Base-by-base conservation (phyloP, 1,140 invertebrate species). In the Eurosta solidaginis region DNA sequence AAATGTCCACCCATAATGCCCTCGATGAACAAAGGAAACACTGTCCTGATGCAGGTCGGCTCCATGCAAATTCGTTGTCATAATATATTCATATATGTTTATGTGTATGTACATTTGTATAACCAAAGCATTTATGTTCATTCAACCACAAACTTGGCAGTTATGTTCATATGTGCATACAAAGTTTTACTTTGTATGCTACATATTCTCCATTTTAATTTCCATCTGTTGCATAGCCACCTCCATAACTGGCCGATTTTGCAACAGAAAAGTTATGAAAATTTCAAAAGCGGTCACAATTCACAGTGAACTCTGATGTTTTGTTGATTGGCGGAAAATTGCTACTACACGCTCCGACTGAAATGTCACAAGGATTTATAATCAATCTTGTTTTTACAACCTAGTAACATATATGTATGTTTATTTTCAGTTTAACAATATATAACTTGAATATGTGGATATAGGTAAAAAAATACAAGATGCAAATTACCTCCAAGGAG, bases 241-340 rank as follows among this genome's bases (percentile, higher is more conserved):
- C 27, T 68, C 33, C 33, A 5, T 5, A 59, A 59, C 4, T 27
- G 59, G 20, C 29, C 0, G 17, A 20, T 36, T 68, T 40, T 12
- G 14, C 20, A 36, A 40, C 27, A 2, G 10, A 36, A 17, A 20
- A 9, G n/a, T 40, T 68, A 40, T 68, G n/a, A 40, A 68, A 40
- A 22, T 33, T 36, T 1, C 22, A 5, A 68, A 68, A 47, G 5
- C n/a, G 9, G 17, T 40, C n/a, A n/a, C n/a, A n/a, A n/a, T n/a
- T n/a, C n/a, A n/a, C n/a, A n/a, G n/a, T n/a, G n/a, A n/a, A n/a
- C 27, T 17, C 25, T 68, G 59, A 42, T 68, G 59, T 40, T 68
- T 9, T n/a, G 6, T 68, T 68, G 59, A 68, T 68, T 68, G 59
- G 59, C 59, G 59, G 59, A 68, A 68, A 68, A 68, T 68, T 68